phyloP scores from a whole-genome alignment of 2,113 vertebrate genomes.

The Myrmecophaga tridactyla region DNA sequence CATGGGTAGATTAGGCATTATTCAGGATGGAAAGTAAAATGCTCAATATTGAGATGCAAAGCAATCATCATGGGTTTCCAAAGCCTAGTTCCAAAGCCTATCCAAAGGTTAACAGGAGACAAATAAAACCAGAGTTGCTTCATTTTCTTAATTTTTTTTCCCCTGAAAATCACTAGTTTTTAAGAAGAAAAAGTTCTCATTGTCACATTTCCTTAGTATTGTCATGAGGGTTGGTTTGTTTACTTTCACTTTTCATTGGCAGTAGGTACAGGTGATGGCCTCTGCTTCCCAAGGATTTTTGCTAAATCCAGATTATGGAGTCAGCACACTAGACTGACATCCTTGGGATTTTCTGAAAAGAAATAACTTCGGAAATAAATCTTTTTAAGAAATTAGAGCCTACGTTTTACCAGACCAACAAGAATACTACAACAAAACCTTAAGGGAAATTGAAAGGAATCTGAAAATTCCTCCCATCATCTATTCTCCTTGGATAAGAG shows the following conservation, averaged over 20 bases:
- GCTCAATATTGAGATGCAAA: neutral
- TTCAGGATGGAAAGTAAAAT: neutral
- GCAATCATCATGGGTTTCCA: neutral
- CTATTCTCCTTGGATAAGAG: neutral
- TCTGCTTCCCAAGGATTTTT: neutral
- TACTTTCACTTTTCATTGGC: neutral
- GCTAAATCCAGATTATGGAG: neutral
- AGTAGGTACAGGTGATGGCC: neutral
- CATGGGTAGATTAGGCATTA: neutral
- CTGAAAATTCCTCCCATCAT: neutral
- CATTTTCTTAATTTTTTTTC: neutral
- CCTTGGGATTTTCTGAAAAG: neutral
- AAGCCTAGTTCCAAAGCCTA: neutral
- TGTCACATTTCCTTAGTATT: neutral
- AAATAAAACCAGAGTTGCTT: neutral
- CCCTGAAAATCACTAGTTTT: neutral
- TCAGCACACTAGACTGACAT: neutral
- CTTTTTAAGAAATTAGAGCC: neutral
- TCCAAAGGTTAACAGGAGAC: too few relatives aligned
- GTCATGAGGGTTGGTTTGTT: neutral
- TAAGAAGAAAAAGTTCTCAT: neutral
- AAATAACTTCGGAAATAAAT: neutral
- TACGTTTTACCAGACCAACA: neutral
- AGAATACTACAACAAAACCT: neutral
- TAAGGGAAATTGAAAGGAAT: neutral